phyloP scores from a whole-genome alignment of 2,888 invertebrate species.

The Phalera bucephala region DNA sequence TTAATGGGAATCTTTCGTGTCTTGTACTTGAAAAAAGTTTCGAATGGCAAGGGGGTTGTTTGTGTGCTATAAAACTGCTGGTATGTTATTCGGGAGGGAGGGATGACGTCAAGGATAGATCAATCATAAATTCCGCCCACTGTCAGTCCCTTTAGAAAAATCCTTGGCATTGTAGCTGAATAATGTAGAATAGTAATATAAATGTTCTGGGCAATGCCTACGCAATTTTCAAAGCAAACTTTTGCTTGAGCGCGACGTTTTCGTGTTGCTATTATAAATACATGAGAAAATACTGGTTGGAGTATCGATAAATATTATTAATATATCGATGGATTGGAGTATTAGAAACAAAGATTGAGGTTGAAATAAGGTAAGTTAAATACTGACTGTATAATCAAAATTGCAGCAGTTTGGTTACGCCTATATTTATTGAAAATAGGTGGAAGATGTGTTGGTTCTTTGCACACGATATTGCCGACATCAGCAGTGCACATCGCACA shows the following conservation, averaged over 20 bases:
- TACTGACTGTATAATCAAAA: too few species aligned
- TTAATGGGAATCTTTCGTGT: neutral
- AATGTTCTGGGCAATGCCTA: conserved; percentile 12
- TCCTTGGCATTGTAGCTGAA: neutral
- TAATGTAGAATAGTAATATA: neutral
- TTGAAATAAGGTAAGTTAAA: too few species aligned
- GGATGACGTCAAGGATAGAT: neutral
- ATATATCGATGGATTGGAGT: too few species aligned
- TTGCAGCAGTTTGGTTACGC: too few species aligned
- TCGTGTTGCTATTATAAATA: neutral
- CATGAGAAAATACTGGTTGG: too few species aligned
- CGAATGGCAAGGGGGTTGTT: neutral
- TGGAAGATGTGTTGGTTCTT: too few species aligned
- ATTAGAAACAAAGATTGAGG: too few species aligned
- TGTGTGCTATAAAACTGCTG: neutral
- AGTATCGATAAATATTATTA: too few species aligned
- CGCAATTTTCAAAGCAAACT: conserved; percentile 16
- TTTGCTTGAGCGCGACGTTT: conserved; percentile 4
- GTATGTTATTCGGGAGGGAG: neutral
- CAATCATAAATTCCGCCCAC: conserved; percentile 1
- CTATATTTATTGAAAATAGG: too few species aligned
- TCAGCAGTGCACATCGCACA: too few species aligned
- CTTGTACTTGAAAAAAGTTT: neutral
- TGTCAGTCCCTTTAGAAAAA: neutral
- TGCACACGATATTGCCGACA: too few species aligned